These are phyloP conservation scores for Stigmatopora nigra DNA, from an alignment of 2,113 vertebrate genomes.

Conservation along the genomic window DNA sequence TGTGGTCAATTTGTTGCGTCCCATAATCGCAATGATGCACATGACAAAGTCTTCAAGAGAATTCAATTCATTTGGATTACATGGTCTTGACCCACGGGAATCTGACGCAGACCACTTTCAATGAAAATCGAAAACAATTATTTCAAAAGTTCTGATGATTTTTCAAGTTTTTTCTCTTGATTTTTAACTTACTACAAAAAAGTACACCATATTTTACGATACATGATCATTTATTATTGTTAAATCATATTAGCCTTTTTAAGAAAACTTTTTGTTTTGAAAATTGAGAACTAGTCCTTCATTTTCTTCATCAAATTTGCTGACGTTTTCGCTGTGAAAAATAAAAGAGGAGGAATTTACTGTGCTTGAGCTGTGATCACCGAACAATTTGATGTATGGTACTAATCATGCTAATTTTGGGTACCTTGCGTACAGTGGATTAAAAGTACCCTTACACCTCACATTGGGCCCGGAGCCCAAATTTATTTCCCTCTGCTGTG, in stretches of 20 bases:
- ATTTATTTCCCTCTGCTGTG: constrained; percentile 61
- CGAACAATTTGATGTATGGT: constrained; percentile 38
- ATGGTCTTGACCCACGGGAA: constrained; percentile 49
- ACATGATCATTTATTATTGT: not conserved
- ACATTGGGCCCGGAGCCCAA: constrained; percentile 59
- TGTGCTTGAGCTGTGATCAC: constrained; percentile 36
- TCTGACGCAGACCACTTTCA: constrained; percentile 39
- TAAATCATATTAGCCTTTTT: not conserved
- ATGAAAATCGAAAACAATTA: constrained; percentile 51
- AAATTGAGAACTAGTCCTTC: not conserved
- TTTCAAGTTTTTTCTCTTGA: not conserved
- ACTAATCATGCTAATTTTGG: constrained; percentile 29
- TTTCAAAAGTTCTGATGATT: constrained; percentile 50
- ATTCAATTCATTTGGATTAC: constrained; percentile 42
- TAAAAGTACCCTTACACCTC: constrained; percentile 43
- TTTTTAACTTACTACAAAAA: not conserved
- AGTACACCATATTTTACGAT: too few relatives aligned
- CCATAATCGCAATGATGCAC: constrained; percentile 41
- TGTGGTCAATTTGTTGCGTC: constrained; percentile 45
- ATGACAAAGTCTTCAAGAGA: constrained; percentile 58
- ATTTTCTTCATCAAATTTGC: constrained; percentile 15
- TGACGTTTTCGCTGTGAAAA: constrained; percentile 2
- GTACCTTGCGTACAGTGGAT: constrained; percentile 23
- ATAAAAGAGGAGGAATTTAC: constrained; percentile 34
- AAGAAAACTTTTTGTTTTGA: not conserved